Evolutionary conservation across 2,888 invertebrate genomes (phyloP).

Genomic region (Leptopilina syphax): DNA sequence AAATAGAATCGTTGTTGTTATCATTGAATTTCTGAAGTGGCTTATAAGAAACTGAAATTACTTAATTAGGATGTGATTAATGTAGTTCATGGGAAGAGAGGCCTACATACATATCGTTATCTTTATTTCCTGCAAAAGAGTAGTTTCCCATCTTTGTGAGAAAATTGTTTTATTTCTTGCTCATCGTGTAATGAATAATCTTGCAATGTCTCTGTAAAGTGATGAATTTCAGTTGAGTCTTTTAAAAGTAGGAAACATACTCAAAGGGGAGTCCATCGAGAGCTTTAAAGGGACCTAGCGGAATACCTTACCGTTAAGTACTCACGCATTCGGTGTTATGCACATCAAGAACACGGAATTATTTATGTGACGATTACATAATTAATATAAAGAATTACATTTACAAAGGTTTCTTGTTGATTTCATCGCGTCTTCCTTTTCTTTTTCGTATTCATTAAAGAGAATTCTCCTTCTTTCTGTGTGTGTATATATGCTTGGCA

Average conservation of each 20-base stretch:
- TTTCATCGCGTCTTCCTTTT: background rate
- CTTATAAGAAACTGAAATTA: slow-evolving; percentile 6
- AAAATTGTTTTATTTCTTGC: background rate
- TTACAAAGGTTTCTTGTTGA: background rate
- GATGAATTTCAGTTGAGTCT: slow-evolving; percentile 3
- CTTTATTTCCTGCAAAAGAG: slow-evolving; percentile 13
- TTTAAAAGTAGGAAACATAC: slow-evolving; percentile 1
- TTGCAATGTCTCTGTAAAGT: slow-evolving; percentile 12
- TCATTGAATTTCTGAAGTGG: background rate
- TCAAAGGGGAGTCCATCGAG: background rate
- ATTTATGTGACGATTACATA: slow-evolving; percentile 15
- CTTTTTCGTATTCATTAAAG: too few relatives aligned
- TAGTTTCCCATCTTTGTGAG: slow-evolving; percentile 8
- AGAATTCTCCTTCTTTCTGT: too few relatives aligned
- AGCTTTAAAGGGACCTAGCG: slow-evolving; percentile 5
- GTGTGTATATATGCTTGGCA: too few relatives aligned
- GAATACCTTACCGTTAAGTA: slow-evolving; percentile 19
- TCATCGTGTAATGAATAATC: background rate
- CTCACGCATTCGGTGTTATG: slow-evolving; percentile 21
- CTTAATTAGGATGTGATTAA: slow-evolving; percentile 26
- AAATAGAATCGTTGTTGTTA: background rate
- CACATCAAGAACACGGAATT: slow-evolving; percentile 1
- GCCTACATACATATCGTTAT: slow-evolving; percentile 16
- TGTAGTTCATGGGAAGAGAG: slow-evolving; percentile 18
- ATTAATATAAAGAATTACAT: slow-evolving; percentile 14